Conservation (phyloP, 2,888 invertebrate species). For the Tridacna crocea region DNA sequence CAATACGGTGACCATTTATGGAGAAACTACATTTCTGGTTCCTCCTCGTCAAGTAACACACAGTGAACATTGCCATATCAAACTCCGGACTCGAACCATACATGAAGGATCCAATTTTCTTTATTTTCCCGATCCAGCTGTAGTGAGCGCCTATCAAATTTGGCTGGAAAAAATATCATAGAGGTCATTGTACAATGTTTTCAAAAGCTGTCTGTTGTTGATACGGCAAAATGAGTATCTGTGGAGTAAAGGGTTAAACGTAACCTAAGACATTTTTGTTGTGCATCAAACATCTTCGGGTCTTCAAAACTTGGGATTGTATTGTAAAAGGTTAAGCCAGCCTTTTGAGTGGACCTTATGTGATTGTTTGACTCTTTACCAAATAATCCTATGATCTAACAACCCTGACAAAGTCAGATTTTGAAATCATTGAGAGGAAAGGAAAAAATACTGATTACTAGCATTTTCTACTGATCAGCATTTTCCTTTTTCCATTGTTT, state of each 20-base stretch:
- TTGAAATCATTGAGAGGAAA: too few relatives aligned
- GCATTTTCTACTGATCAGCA: too few relatives aligned
- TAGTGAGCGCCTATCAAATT: conserved; percentile 67
- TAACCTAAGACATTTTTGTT: too few relatives aligned
- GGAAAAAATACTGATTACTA: too few relatives aligned
- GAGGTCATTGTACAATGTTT: not conserved
- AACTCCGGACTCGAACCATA: conserved; percentile 91
- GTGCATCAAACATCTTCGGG: too few relatives aligned
- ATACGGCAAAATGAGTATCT: not conserved
- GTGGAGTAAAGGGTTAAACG: not conserved
- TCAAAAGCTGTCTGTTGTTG: not conserved
- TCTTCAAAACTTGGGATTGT: too few relatives aligned
- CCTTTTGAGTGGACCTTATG: too few relatives aligned
- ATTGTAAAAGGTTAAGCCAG: too few relatives aligned
- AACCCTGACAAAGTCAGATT: too few relatives aligned
- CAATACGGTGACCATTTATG: conserved; percentile 89
- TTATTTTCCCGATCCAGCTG: conserved; percentile 68
- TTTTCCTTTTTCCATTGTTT: too few relatives aligned
- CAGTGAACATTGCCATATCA: conserved; percentile 94
- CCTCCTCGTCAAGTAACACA: conserved; percentile 92
- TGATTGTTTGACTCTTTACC: too few relatives aligned
- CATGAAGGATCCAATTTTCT: conserved; percentile 74
- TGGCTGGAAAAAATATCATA: conserved; percentile 60
- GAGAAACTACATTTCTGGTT: conserved; percentile 91
- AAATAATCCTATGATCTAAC: too few relatives aligned